Conservation (phyloP, 2,888 invertebrate species). For the Mimachlamys varia region DNA sequence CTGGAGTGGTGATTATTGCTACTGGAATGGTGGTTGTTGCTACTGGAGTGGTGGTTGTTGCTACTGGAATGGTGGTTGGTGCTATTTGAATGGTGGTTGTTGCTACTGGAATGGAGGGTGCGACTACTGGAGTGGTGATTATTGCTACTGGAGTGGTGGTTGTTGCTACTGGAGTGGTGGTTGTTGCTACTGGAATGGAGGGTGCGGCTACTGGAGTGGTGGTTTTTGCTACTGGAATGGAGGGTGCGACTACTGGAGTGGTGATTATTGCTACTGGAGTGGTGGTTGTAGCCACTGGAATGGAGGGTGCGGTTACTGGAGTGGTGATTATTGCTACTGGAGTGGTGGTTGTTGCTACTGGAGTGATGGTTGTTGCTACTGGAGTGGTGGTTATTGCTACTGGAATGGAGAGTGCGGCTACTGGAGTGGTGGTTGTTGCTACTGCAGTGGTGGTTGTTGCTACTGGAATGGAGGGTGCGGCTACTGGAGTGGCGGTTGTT, state of each 20-base stretch:
- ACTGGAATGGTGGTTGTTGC: not conserved
- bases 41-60: not conserved
- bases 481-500: not conserved
- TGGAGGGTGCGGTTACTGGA: too few relatives aligned
- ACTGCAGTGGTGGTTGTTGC: not conserved
- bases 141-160: too few relatives aligned
- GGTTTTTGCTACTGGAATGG: too few relatives aligned
- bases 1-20: not conserved
- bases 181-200: not conserved
- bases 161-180: not conserved
- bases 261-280: too few relatives aligned
- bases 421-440: too few relatives aligned
- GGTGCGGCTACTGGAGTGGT: not conserved
- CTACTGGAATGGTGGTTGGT: not conserved
- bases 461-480: not conserved
- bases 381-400: not conserved
- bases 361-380: not conserved
- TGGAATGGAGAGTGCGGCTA: too few relatives aligned
- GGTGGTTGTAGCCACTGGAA: too few relatives aligned
- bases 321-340: not conserved
- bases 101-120: not conserved
- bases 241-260: too few relatives aligned
- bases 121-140: too few relatives aligned
- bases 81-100: not conserved
- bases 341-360: not conserved